These are phyloP conservation scores for Crepidodera aurea DNA, from an alignment of 2,888 invertebrate genomes.

Conservation along the genomic window DNA sequence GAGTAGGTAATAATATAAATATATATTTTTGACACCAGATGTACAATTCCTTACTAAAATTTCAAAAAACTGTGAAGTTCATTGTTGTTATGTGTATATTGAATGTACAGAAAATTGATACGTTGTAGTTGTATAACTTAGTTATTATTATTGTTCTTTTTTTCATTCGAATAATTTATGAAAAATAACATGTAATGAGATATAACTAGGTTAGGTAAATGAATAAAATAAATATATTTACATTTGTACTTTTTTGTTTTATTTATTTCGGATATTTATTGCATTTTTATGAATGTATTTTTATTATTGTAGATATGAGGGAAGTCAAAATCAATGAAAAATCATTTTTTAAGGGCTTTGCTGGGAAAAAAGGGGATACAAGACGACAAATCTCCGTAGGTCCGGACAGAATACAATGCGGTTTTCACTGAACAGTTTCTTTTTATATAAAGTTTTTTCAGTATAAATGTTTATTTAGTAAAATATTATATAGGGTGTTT, in stretches of 20 bases:
- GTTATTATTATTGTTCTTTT: conserved; percentile 43
- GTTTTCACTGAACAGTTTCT: no score
- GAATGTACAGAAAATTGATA: conserved; percentile 47
- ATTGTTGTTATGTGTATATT: conserved; percentile 44
- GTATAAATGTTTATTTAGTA: no score
- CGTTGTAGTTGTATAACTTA: conserved; percentile 36
- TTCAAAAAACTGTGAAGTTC: conserved; percentile 37
- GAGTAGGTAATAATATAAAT: conserved; percentile 49
- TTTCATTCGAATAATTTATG: conserved; percentile 47
- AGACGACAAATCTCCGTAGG: no score
- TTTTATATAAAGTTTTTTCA: no score
- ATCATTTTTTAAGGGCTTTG: no score
- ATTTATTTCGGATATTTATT: no score
- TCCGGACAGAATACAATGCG: no score
- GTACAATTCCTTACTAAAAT: conserved; percentile 54
- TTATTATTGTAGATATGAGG: no score
- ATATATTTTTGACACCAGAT: conserved; percentile 51
- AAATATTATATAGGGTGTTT: no score
- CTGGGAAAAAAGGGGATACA: no score
- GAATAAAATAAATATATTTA: conserved; percentile 53
- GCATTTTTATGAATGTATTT: no score
- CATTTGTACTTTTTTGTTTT: conserved; percentile 43
- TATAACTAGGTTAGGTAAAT: conserved; percentile 49
- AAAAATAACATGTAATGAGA: conserved; percentile 50
- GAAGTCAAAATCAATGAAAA: no score